Evolutionary conservation across 2,113 vertebrate genomes (phyloP).

Genomic region (Lasiurus cinereus): DNA sequence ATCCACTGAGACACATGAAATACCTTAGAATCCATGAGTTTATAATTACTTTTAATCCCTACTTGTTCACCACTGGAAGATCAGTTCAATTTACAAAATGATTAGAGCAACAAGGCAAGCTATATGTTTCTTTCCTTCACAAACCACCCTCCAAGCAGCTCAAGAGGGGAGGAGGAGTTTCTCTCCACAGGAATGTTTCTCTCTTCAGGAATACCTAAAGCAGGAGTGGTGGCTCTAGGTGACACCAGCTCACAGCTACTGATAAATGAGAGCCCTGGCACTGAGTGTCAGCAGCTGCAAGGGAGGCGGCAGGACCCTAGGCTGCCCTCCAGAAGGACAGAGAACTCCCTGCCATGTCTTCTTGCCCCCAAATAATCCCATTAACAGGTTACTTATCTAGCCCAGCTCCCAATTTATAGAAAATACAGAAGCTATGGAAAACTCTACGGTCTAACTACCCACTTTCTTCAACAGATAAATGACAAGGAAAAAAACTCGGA

Average conservation of each 20-base stretch:
- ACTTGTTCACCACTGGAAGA: neutral
- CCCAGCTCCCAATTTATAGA: neutral
- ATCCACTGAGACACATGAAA: neutral
- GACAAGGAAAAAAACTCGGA: neutral
- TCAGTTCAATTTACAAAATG: neutral
- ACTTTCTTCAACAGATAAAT: neutral
- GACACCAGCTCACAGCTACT: neutral
- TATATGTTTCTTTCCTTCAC: neutral
- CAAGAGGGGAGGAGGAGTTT: neutral
- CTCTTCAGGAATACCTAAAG: neutral
- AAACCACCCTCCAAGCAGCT: neutral
- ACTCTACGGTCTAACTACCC: neutral
- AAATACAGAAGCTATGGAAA: neutral
- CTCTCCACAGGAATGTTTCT: neutral
- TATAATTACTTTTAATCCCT: neutral
- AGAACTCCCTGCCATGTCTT: neutral
- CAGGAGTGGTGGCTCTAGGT: neutral
- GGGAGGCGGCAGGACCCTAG: neutral
- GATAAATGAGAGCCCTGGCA: neutral
- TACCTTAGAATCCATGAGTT: neutral
- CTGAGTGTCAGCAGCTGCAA: neutral
- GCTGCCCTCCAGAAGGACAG: neutral
- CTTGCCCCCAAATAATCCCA: neutral
- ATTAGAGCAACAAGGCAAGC: neutral
- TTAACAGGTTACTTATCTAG: neutral